Evolutionary conservation across 1,140 invertebrate species (phyloP).

Genomic region (Conus betulinus): DNA sequence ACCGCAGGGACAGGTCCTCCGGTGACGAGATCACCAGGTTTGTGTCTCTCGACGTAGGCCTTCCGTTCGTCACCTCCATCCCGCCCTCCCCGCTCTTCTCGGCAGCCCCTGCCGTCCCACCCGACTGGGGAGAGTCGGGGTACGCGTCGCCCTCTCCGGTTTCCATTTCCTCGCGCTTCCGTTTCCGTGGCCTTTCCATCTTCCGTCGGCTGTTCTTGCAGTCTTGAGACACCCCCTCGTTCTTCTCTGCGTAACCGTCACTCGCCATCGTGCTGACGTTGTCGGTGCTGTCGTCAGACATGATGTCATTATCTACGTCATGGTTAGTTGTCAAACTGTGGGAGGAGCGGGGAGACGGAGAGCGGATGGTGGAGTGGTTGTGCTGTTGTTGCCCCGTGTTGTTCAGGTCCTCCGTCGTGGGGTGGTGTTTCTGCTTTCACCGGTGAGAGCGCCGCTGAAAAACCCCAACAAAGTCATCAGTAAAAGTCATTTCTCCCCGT

Average conservation of each 20-base stretch:
- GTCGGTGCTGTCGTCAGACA: slow-evolving; percentile 32
- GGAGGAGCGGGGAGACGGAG: background rate
- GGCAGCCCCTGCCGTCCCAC: background rate
- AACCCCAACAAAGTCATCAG: too few species aligned
- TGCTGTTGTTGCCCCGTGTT: background rate
- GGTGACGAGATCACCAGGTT: slow-evolving; percentile 38
- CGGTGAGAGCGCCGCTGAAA: background rate
- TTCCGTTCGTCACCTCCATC: background rate
- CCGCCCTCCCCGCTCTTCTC: background rate
- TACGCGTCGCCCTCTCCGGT: background rate
- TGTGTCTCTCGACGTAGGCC: background rate
- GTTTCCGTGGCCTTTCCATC: slow-evolving; percentile 70
- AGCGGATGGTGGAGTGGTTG: background rate
- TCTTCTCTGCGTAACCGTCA: slow-evolving; percentile 28
- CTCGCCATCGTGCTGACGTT: background rate
- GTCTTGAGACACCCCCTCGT: slow-evolving; percentile 37
- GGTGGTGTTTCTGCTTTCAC: background rate
- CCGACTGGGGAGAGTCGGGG: background rate
- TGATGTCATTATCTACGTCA: slow-evolving; percentile 71
- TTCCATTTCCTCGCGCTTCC: slow-evolving; percentile 56
- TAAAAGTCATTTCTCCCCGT: too few species aligned
- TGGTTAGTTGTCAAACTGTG: slow-evolving; percentile 35
- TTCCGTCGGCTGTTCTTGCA: slow-evolving; percentile 70
- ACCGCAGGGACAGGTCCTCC: slow-evolving; percentile 56
- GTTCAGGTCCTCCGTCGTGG: background rate